Evolutionary conservation across 2,888 invertebrate genomes (phyloP).

Genomic region (Calliscelio sp.): DNA sequence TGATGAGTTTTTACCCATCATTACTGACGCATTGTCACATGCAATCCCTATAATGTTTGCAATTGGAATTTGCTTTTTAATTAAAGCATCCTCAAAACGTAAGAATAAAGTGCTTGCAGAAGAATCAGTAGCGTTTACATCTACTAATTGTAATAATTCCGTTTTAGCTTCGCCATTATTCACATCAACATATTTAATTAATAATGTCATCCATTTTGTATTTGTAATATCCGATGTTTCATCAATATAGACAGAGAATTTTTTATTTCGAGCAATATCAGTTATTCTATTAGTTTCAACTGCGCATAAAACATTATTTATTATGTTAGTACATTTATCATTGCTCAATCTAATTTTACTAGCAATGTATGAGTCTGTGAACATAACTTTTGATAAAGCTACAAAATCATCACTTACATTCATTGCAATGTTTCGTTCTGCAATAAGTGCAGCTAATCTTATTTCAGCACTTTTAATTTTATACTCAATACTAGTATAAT

Average conservation of each 20-base stretch:
- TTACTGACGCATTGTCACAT: background rate
- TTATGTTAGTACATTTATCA: background rate
- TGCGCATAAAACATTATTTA: background rate
- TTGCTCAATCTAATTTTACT: background rate
- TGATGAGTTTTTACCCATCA: background rate
- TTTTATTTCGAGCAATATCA: background rate
- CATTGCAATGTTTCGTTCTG: background rate
- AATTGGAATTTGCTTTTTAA: too few species aligned
- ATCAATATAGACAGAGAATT: background rate
- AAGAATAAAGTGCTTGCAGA: background rate
- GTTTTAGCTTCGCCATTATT: background rate
- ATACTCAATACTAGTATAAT: too few species aligned
- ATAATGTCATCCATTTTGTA: background rate
- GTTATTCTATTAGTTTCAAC: background rate
- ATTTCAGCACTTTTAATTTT: background rate
- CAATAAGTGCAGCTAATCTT: background rate
- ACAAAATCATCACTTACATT: background rate
- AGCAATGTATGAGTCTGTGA: background rate
- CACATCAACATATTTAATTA: background rate
- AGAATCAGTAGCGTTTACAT: background rate
- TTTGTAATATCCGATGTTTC: background rate
- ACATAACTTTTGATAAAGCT: background rate
- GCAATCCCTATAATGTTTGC: background rate
- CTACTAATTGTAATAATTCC: background rate
- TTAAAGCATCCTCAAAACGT: background rate